Base-by-base conservation (phyloP, 2,888 invertebrate species). In the Ophioninae sp. region DNA sequence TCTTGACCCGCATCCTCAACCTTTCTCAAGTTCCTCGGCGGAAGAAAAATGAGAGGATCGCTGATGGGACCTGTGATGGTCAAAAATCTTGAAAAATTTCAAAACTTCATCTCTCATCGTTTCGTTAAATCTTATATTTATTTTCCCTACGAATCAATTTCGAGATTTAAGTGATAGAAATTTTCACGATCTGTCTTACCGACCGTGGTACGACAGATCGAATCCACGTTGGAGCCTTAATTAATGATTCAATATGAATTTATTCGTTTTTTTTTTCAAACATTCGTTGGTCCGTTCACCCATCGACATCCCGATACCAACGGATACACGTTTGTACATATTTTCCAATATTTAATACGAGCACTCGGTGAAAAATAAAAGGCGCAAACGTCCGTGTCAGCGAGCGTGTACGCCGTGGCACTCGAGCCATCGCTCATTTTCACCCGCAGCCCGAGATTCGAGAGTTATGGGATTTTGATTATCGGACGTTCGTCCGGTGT, bases 401-500 rank as follows among this genome's bases (percentile, higher is more conserved):
- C 69, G 71, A 72, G 65, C 44, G 59, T 30, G 39, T 56, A 63
- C 63, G 22, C 65, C 51, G 78, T 56, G 79, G 56, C 72, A 81
- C 79, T 58, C 69, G 81, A 71, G 79, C 75, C 71, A 84, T 84
- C 83, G 81, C 78, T 84, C 81, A 81, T 81, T 79, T 75, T 67
- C 75, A 75, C 37, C 77, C 44, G 37, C 73, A 67, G 64, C 65
- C 72, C 58, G 75, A 61, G 20, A 67, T 64, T 56, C 74, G 37
- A 74, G 84, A 84, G 84, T 84, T 84, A 84, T 84, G 81, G 78
- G 81, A 72, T 84, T 84, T 84, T 84, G 84, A 84, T 84, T 79
- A 84, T 81, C 79, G 75, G 84, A 79, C 79, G 81, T 61, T 65
- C 71, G 74, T 75, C 78, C 78, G 75, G 81, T 59, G 75, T 79